Conservation (phyloP, 2,797 vertebrate species). For the Simalia tracyae region DNA sequence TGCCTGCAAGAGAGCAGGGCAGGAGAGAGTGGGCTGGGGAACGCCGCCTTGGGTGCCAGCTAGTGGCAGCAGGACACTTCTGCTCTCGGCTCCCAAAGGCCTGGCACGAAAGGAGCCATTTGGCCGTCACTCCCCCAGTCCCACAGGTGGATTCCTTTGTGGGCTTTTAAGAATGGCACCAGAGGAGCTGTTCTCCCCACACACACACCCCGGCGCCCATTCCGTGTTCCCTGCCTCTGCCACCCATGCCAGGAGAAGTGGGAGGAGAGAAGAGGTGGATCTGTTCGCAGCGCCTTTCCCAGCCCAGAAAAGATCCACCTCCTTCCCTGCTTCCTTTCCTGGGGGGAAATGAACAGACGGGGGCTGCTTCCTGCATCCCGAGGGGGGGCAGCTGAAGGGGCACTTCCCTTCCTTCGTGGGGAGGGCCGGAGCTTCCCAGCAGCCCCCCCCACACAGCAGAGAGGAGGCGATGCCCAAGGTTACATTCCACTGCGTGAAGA, state of each 20-base stretch:
- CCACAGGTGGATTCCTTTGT: not conserved
- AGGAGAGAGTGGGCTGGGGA: not conserved
- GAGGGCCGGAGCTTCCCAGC: not conserved
- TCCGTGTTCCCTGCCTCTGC: too few relatives aligned
- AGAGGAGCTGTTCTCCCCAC: not conserved
- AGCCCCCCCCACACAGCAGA: too few relatives aligned
- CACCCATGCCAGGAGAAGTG: not conserved
- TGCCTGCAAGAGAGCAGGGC: not conserved
- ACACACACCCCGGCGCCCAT: too few relatives aligned
- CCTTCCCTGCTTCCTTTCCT: not conserved
- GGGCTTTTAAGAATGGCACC: not conserved
- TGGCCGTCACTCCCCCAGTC: not conserved
- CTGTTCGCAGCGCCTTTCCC: not conserved
- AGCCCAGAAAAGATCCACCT: not conserved
- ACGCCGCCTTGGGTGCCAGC: not conserved
- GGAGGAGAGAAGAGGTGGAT: too few relatives aligned
- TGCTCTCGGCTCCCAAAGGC: not conserved
- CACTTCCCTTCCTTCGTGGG: not conserved
- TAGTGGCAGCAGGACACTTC: not conserved
- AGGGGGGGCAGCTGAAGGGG: not conserved
- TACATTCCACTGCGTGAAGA: not conserved
- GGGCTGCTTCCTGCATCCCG: not conserved
- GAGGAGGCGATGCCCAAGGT: not conserved
- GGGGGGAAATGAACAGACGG: too few relatives aligned
- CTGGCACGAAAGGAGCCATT: not conserved